Conservation (phyloP, 1,140 invertebrate species). For the Trachymyrmex septentrionalis region DNA sequence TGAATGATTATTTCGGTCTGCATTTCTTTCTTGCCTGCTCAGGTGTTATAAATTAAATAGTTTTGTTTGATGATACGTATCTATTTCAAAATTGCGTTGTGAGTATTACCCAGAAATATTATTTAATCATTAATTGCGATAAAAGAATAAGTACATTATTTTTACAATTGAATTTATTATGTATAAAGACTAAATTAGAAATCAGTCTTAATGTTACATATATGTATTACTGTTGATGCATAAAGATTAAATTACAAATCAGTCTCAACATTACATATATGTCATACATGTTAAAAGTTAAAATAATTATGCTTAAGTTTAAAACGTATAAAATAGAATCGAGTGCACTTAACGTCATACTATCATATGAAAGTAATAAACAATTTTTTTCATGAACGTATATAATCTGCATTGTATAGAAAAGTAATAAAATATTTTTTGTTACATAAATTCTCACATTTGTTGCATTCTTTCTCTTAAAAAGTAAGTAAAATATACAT, state of each 20-base stretch:
- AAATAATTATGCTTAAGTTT: slow-evolving; percentile 18
- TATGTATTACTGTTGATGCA: not conserved
- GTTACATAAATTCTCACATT: slow-evolving; percentile 39
- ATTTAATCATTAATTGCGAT: slow-evolving; percentile 12
- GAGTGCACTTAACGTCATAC: slow-evolving; percentile 5
- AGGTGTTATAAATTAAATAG: not conserved
- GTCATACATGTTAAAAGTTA: slow-evolving; percentile 5
- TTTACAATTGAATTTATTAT: slow-evolving; percentile 26
- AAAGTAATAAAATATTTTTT: slow-evolving; percentile 64
- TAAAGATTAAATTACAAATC: slow-evolving; percentile 41
- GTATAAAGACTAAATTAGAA: slow-evolving; percentile 30
- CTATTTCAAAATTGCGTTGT: not conserved
- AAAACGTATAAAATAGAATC: slow-evolving; percentile 21
- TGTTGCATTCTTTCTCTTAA: not conserved
- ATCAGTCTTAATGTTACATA: slow-evolving; percentile 27
- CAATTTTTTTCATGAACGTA: slow-evolving; percentile 5
- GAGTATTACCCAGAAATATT: not conserved
- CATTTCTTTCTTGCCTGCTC: not conserved
- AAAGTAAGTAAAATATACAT: slow-evolving; percentile 23
- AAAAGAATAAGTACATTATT: slow-evolving; percentile 11
- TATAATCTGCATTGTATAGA: slow-evolving; percentile 40
- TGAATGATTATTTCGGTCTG: not conserved
- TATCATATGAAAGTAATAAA: slow-evolving; percentile 29
- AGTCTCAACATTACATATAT: slow-evolving; percentile 40
- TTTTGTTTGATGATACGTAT: not conserved